Evolutionary conservation across 37 sponge, comb jelly and placozoan genomes (phyloP), one percentile per base, ranked within the genome.

Genomic region (Halichondria panicea): DNA sequence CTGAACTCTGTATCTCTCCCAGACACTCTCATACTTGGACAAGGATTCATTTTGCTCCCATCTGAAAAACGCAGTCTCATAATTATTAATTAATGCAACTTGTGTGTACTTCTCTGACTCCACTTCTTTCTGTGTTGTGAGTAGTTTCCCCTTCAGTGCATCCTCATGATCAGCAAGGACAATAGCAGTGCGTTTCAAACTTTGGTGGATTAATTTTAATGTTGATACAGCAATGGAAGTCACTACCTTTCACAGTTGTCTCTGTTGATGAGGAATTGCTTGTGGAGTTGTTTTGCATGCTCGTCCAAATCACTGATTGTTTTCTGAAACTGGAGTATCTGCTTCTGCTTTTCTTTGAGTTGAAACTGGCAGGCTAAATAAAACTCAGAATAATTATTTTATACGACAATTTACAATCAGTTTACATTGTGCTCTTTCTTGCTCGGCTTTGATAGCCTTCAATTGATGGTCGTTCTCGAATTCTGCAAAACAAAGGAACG

Each of bases 101-200:
- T 0, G 34, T 31, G 40, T 24, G 32, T 70, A 84, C 85, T 34
- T 65, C 41, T 77, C 59, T 52, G 71, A 32, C 25, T 71, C n/a
- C 6, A 68, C 79, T 45, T 64, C 35, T 1, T 70, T 40, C 24
- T 44, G 30, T 7, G 44, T 4, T 12, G 45, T 11, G 22, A 55
- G 42, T 11, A 76, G 30, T 22, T 86, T 86, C 69, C 59, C 65
- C 30, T 66, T 43, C 46, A 86, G 36, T 31, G 86, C 80, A 41
- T 86, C 80, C 55, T 61, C 59, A 44, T 86, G 86, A 13, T 86
- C 80, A 39, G 68, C 68, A 22, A 86, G 55, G 21, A 86, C 86
- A 38, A 50, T 15, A 19, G 68, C 61, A 24, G 86, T 86, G 24
- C 33, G 54, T 40, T 74, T 86, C 28, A 86, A 59, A 37, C 86